These are phyloP conservation scores for Albula goreensis DNA, from an alignment of 2,113 vertebrate species.

Conservation along the genomic window DNA sequence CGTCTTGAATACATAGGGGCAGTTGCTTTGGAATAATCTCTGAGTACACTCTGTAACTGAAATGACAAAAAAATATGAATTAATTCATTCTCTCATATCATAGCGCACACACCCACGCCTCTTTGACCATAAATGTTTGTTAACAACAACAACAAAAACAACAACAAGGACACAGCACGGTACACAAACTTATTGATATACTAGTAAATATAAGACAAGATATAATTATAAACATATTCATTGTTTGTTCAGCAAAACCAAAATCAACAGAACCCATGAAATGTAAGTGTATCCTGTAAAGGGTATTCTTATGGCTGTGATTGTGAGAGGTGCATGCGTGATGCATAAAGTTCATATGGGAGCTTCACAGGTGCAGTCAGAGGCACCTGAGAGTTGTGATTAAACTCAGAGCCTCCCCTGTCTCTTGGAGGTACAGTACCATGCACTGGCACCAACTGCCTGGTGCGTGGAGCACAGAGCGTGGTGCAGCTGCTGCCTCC, in stretches of 20 bases:
- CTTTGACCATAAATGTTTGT: background rate
- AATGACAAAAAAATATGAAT: background rate
- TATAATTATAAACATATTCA: background rate
- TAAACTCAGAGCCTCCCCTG: background rate
- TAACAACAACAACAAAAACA: too few species aligned
- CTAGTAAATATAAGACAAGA: background rate
- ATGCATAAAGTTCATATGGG: constrained; percentile 7
- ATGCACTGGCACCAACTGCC: background rate
- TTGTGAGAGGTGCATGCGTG: background rate
- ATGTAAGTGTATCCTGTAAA: background rate
- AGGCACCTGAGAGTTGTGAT: constrained; percentile 13
- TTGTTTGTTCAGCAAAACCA: background rate
- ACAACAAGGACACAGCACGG: too few species aligned
- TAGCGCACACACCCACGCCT: background rate
- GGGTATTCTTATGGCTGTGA: background rate
- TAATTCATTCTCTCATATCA: background rate
- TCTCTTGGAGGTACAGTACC: background rate
- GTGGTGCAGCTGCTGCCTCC: constrained; percentile 63
- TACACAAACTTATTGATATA: background rate
- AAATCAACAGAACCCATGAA: background rate
- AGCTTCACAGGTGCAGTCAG: background rate
- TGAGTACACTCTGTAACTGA: background rate
- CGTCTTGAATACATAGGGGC: too few species aligned
- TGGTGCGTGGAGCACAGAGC: constrained; percentile 35
- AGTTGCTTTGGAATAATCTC: background rate